Evolutionary conservation across 2,888 invertebrate genomes (phyloP).

Genomic region (Dyspetes luteomarginatus): DNA sequence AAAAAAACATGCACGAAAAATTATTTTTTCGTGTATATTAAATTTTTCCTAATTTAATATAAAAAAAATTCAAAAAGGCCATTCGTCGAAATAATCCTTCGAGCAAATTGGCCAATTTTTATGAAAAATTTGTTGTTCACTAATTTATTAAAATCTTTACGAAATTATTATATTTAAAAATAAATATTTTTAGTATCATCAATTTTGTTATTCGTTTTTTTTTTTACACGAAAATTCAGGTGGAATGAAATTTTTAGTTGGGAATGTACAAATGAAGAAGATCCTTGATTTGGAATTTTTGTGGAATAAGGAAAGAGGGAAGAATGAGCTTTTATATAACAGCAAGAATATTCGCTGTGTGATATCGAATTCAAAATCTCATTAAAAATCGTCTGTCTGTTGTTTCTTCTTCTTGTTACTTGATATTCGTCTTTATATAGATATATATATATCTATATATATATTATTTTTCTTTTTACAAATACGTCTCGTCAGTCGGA

Average conservation of each 20-base stretch:
- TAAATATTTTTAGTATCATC: too few species aligned
- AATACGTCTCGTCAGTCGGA: conserved; percentile 2
- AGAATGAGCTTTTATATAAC: neutral
- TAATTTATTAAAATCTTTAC: too few species aligned
- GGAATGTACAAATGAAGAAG: neutral
- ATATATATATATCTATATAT: too few species aligned
- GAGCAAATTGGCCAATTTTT: too few species aligned
- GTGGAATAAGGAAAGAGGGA: neutral
- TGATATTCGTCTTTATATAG: conserved; percentile 41
- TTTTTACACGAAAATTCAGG: neutral
- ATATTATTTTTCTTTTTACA: neutral
- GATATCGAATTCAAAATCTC: conserved; percentile 25
- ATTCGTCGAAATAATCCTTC: too few species aligned
- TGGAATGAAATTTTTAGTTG: neutral
- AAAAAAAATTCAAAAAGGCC: too few species aligned
- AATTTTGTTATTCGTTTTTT: too few species aligned
- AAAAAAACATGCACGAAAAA: too few species aligned
- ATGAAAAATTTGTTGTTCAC: too few species aligned
- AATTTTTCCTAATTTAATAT: too few species aligned
- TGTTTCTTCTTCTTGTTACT: conserved; percentile 18
- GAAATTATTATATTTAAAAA: too few species aligned
- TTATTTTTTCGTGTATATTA: too few species aligned
- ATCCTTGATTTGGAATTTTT: neutral
- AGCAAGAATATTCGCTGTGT: neutral
- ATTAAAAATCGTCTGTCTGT: conserved; percentile 27